A percentile compares a stretch with the other conserved stretches of the same genome.
phyloP scores from a whole-genome alignment of 1,140 invertebrate genomes.

The Homalodisca vitripennis region DNA sequence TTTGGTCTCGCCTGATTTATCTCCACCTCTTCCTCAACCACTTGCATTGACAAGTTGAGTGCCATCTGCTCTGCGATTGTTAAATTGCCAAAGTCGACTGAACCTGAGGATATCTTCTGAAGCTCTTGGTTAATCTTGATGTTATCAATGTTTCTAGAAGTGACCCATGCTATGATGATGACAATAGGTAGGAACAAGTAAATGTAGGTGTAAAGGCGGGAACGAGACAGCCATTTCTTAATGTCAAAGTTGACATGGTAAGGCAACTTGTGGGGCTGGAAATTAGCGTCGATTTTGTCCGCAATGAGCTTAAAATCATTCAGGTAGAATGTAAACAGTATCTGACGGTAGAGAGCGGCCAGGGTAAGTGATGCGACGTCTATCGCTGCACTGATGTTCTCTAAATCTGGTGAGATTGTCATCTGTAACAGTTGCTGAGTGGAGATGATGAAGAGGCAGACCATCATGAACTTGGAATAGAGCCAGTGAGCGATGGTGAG shows the following conservation, averaged over 20 bases:
- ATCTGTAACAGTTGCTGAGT: conserved; percentile 12
- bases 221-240: background rate
- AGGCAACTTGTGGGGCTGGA: background rate
- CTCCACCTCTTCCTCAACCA: background rate
- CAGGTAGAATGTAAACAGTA: background rate
- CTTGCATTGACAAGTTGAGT: background rate
- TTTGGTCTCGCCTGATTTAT: background rate
- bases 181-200: background rate
- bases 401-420: background rate
- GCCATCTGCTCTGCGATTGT: background rate
- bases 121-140: background rate
- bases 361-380: background rate
- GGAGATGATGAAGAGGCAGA: background rate
- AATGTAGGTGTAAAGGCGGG: background rate
- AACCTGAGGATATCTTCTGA: background rate
- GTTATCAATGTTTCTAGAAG: conserved; percentile 9
- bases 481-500: background rate
- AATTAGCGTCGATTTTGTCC: conserved; percentile 4
- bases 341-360: background rate
- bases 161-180: background rate
- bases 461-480: conserved; percentile 4
- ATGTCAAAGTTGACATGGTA: background rate
- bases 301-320: background rate
- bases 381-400: conserved; percentile 2
- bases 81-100: background rate